Percentiles rank a stretch among this genome's conserved stretches.
Evolutionary conservation across 2,113 vertebrate species (phyloP).

Genomic region (Physeter macrocephalus): DNA sequence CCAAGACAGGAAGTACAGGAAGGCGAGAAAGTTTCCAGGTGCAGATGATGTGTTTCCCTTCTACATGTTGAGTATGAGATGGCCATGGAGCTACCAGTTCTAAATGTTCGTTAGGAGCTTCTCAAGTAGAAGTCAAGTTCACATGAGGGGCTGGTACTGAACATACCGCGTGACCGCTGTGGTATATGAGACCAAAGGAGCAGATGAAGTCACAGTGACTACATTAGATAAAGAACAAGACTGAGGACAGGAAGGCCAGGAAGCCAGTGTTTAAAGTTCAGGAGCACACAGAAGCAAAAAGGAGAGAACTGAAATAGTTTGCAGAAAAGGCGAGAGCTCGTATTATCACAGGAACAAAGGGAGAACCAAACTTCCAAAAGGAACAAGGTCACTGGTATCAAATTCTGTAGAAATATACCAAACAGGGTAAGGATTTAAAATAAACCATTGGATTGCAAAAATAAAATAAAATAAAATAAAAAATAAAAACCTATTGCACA

Average conservation of each 20-base stretch:
- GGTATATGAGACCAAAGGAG: rapidly evolving
- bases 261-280: not conserved
- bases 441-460: not conserved
- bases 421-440: not conserved
- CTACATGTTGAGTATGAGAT: rapidly evolving
- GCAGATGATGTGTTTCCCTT: not conserved
- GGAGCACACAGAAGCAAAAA: too few relatives aligned
- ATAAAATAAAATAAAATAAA: not conserved
- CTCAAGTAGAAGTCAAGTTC: not conserved
- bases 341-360: not conserved
- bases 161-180: rapidly evolving
- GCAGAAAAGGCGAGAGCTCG: not conserved
- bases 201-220: not conserved
- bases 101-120: not conserved
- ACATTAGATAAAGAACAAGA: rapidly evolving
- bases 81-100: not conserved
- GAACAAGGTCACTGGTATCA: not conserved
- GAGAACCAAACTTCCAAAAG: not conserved
- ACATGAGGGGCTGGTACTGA: not conserved
- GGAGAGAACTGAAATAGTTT: not conserved
- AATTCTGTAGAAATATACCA: not conserved
- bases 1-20: not conserved
- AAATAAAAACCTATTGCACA: rapidly evolving
- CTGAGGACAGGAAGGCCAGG: not conserved
- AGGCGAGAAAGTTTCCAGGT: too few relatives aligned